phyloP scores from a whole-genome alignment of 2,113 vertebrate species.

The Morone chrysops region DNA sequence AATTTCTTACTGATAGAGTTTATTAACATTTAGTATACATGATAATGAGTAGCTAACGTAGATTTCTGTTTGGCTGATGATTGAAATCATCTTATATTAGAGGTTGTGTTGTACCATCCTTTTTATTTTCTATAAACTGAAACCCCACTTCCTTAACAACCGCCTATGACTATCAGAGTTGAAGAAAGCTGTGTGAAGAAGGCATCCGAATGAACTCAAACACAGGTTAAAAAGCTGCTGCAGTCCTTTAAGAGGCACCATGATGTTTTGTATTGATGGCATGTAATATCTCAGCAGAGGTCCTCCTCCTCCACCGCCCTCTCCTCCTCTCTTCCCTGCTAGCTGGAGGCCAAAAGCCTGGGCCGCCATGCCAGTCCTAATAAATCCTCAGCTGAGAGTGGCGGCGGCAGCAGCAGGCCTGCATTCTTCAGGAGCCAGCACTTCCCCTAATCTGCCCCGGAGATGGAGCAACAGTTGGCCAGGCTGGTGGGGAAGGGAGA shows the following conservation, averaged over 20 bases:
- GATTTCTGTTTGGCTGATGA: neutral
- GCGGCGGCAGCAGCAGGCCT: slow-evolving; percentile 69
- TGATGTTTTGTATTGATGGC: slow-evolving; percentile 57
- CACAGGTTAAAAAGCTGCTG: slow-evolving; percentile 15
- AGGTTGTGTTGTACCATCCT: neutral
- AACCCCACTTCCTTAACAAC: neutral
- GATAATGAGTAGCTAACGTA: neutral
- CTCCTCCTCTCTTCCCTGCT: slow-evolving; percentile 35
- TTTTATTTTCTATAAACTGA: slow-evolving; percentile 7
- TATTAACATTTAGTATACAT: neutral
- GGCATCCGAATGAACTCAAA: neutral
- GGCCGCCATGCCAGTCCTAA: slow-evolving; percentile 69
- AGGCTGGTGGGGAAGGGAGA: slow-evolving; percentile 42
- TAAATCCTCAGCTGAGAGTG: slow-evolving; percentile 76
- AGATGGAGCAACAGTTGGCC: slow-evolving; percentile 78
- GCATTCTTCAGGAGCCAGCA: slow-evolving; percentile 79
- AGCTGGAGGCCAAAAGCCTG: slow-evolving; percentile 61
- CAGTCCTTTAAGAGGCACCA: slow-evolving; percentile 36
- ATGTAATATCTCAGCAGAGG: slow-evolving; percentile 66
- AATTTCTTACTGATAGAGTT: neutral
- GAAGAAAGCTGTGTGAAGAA: slow-evolving; percentile 13
- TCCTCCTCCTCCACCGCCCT: slow-evolving; percentile 47
- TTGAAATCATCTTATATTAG: neutral
- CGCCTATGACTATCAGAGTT: slow-evolving; percentile 5
- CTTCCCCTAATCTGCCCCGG: slow-evolving; percentile 74